Base-by-base conservation (phyloP, 2,113 vertebrate genomes). In the Thymallus thymallus region DNA sequence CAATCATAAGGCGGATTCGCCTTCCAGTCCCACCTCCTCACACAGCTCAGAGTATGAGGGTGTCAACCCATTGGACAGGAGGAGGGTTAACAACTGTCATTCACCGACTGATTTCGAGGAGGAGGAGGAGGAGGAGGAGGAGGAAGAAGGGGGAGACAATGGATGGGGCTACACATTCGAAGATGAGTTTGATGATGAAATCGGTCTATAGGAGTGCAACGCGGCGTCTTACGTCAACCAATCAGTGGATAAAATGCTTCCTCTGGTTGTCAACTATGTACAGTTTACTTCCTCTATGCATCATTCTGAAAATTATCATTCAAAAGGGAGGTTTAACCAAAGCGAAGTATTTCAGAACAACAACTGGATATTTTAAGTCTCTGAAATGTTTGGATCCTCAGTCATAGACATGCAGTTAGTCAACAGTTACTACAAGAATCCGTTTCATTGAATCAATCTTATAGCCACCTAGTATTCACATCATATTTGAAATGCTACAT, bases 181-280 rank as follows among this genome's bases (percentile, higher is more conserved):
- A 81, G 94, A 95, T 2, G 93, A 95, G 87, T 93, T 93, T 70
- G 94, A 95, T 81, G 94, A 94, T 74, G 94, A 95, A 76, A 94
- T 95, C 2, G 93, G 94, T 72, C 88, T 95, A 90, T 97, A 95
- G 89, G 78, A 78, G 71, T 55, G n/a, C 20, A 22, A 48, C 14
- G 26, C 6, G 24, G 32, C 32, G 67, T 71, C 13, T 18, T 48
- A 55, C 3, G 51, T 4, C 51, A 55, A 55, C 16, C 51, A 55
- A 20, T 18, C 1, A 20, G 51, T 20, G 51, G 9, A 20, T 55
- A 3, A 70, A 64, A 80, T 77, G 14, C 41, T 30, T 76, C 48
- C 20, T 80, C 76, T 82, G 77, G 80, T 79, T 86, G 83, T 82
- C 67, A 45, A 72, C 18, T 65, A 80, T 76, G 60, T 76, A 77